phyloP scores from a whole-genome alignment of 1,140 invertebrate genomes.

The Brachionus rotundiformis region DNA sequence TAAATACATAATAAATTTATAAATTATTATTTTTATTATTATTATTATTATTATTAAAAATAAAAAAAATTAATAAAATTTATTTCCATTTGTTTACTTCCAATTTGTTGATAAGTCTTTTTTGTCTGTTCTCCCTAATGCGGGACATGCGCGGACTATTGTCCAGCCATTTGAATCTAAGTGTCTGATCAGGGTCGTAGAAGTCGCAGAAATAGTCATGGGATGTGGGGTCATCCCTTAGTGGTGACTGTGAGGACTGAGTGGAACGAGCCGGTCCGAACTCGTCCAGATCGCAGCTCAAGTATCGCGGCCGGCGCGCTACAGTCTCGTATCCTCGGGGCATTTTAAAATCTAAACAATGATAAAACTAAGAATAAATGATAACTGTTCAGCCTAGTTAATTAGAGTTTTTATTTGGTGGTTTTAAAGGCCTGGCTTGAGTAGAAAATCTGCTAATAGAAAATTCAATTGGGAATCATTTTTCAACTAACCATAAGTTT shows the following conservation, averaged over 20 bases:
- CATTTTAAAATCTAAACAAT: not conserved
- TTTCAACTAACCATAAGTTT: constrained; percentile 15
- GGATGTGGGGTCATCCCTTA: not conserved
- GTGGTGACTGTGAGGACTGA: constrained; percentile 23
- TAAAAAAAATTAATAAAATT: too few relatives aligned
- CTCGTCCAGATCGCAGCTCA: constrained; percentile 1
- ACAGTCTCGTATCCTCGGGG: not conserved
- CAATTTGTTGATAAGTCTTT: constrained; percentile 35
- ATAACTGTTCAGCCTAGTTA: not conserved
- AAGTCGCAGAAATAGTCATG: constrained; percentile 2
- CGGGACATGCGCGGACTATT: constrained; percentile 42
- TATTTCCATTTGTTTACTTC: not conserved
- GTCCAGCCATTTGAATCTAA: constrained; percentile 46
- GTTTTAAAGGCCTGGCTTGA: not conserved
- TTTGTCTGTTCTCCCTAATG: constrained; percentile 48
- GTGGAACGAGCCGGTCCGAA: not conserved
- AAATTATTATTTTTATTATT: not conserved
- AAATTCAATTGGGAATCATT: not conserved
- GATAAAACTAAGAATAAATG: too few relatives aligned
- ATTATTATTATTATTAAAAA: not conserved
- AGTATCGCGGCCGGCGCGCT: not conserved
- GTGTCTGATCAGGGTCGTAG: constrained; percentile 9
- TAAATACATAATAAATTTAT: not conserved
- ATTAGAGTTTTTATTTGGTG: not conserved
- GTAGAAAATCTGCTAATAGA: constrained; percentile 3